Percentiles rank a stretch among this genome's conserved stretches.
These are phyloP conservation scores for Bos taurus DNA, from an alignment of 2,113 vertebrate genomes.

Conservation along the genomic window ARS-UCD2.0 NC_037328.1:88914501-88915000, in stretches of 20 bases:
- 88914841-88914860: background rate
- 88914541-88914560: background rate
- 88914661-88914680: background rate
- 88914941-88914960: background rate
- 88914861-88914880: background rate
- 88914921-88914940: background rate
- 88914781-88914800: background rate
- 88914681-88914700: background rate
- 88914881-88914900: background rate
- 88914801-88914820: background rate
- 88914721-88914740: background rate
- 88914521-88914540: background rate
- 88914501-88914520: background rate
- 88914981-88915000: rapidly evolving
- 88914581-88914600: background rate
- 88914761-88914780: background rate
- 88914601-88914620: background rate
- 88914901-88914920: background rate
- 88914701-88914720: constrained; percentile 15
- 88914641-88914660: background rate
- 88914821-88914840: background rate
- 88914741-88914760: background rate
- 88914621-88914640: background rate
- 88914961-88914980: background rate
- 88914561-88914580: rapidly evolving